These are phyloP conservation scores for Xiphophorus birchmanni DNA, from an alignment of 2,797 vertebrate species.

Conservation along the genomic window DNA sequence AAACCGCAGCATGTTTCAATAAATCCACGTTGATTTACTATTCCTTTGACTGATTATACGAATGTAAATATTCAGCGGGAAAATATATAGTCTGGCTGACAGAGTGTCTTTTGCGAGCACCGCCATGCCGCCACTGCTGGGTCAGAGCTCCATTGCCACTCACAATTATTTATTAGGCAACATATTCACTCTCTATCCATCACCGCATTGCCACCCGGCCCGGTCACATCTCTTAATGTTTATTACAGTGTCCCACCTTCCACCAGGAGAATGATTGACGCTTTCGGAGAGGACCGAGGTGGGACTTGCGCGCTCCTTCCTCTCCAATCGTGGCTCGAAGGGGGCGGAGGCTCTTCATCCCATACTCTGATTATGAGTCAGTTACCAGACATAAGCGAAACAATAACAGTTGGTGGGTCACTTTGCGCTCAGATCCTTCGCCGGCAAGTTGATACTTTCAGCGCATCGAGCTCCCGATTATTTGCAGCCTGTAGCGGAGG, in stretches of 20 bases:
- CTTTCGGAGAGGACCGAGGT: constrained; percentile 73
- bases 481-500: constrained; percentile 46
- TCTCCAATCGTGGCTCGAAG: constrained; percentile 77
- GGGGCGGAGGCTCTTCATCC: constrained; percentile 78
- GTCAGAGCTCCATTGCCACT: constrained; percentile 78
- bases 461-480: constrained; percentile 51
- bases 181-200: constrained; percentile 83
- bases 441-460: constrained; percentile 53
- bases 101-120: constrained; percentile 68
- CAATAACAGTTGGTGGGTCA: constrained; percentile 74
- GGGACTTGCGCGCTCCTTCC: constrained; percentile 76
- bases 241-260: constrained; percentile 80
- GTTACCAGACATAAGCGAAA: constrained; percentile 78
- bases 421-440: constrained; percentile 50
- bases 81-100: constrained; percentile 72
- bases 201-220: constrained; percentile 76
- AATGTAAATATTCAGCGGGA: constrained; percentile 75
- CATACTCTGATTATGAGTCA: constrained; percentile 78
- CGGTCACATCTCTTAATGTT: constrained; percentile 83
- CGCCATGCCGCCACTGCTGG: constrained; percentile 68
- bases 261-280: constrained; percentile 77
- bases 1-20: constrained; percentile 59
- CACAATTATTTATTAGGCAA: constrained; percentile 83
- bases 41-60: constrained; percentile 72
- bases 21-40: constrained; percentile 73